phyloP scores from a whole-genome alignment of 2,113 vertebrate genomes.

The Nothocercus nigrocapillus region DNA sequence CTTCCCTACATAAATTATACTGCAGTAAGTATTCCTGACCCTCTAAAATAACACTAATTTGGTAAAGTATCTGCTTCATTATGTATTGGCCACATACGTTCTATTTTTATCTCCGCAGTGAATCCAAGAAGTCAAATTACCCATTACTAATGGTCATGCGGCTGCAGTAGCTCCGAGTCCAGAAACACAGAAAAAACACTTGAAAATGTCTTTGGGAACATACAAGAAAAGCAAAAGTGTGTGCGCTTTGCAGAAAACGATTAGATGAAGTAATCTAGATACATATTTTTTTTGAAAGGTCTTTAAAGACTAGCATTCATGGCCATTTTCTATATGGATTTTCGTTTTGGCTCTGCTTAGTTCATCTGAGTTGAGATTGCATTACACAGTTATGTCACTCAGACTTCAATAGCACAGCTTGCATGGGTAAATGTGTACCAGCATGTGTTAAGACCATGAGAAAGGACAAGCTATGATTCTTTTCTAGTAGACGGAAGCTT shows the following conservation, averaged over 20 bases:
- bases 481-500: neutral
- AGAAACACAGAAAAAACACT: conserved; percentile 10
- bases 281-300: neutral
- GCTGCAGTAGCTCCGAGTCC: conserved; percentile 26
- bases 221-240: conserved; percentile 17
- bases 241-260: neutral
- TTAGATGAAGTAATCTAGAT: conserved; percentile 43
- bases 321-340: neutral
- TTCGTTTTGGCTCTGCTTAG: neutral
- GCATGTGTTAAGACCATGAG: accelerated
- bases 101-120: conserved; percentile 37
- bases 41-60: conserved; percentile 37
- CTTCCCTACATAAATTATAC: neutral
- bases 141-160: conserved; percentile 68
- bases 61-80: conserved; percentile 23
- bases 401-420: neutral
- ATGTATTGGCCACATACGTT: conserved; percentile 31
- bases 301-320: conserved; percentile 3
- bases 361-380: neutral
- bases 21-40: neutral
- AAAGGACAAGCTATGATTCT: neutral
- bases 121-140: conserved; percentile 66
- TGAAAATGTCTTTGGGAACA: conserved; percentile 8
- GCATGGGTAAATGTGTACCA: neutral
- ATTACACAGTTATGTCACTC: neutral